These are phyloP conservation scores for Phyllotis vaccarum DNA, from an alignment of 2,797 vertebrate genomes.

Conservation along the genomic window DNA sequence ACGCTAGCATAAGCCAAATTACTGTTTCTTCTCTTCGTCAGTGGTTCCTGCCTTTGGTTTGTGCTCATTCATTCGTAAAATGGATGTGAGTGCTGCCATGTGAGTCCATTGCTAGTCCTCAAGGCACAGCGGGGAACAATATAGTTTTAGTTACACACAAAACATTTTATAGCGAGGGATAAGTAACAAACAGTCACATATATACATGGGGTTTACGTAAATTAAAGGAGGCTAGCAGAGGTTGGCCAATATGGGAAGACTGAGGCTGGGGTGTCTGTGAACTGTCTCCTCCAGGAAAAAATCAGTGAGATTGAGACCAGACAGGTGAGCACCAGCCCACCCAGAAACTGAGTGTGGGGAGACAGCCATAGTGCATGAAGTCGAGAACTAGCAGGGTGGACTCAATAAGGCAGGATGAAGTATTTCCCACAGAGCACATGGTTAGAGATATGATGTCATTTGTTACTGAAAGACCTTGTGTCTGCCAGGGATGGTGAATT, in stretches of 20 bases:
- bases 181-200: background rate
- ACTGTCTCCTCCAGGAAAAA: background rate
- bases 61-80: background rate
- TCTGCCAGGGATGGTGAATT: background rate
- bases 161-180: background rate
- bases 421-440: fast-evolving
- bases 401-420: fast-evolving
- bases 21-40: background rate
- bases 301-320: no score
- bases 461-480: background rate
- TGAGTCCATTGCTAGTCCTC: background rate
- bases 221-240: background rate
- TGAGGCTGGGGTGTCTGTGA: fast-evolving
- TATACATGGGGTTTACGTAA: background rate
- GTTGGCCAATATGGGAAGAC: background rate
- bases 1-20: background rate
- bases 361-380: background rate
- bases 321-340: background rate
- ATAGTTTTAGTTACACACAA: background rate
- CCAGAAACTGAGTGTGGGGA: background rate
- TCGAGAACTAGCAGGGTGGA: background rate
- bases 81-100: background rate
- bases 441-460: background rate
- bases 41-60: background rate
- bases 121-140: background rate